Evolutionary conservation across 1,140 invertebrate genomes (phyloP).

Genomic region (Papilio polyxenes): DNA sequence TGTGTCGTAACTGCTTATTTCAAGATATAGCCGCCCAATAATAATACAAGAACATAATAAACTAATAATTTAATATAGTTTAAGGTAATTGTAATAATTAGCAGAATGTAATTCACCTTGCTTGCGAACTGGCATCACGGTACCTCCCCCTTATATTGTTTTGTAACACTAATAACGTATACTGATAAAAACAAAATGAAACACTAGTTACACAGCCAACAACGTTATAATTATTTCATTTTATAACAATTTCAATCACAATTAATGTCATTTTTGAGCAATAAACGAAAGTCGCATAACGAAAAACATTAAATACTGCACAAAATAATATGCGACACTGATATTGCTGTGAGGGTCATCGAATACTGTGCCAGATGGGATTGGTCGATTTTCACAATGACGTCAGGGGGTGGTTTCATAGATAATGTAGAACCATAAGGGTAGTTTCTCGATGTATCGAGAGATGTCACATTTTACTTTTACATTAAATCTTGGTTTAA

Average conservation of each 20-base stretch:
- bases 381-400: conserved; percentile 79
- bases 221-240: conserved; percentile 59
- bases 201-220: conserved; percentile 61
- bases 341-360: conserved; percentile 67
- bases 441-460: conserved; percentile 52
- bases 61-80: neutral
- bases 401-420: conserved; percentile 78
- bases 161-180: conserved; percentile 70
- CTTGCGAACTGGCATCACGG: conserved; percentile 81
- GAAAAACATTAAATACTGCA: conserved; percentile 72
- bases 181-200: conserved; percentile 66
- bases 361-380: conserved; percentile 71
- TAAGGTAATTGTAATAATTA: neutral
- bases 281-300: conserved; percentile 65
- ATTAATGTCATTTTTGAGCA: conserved; percentile 62
- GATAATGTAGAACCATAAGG: conserved; percentile 67
- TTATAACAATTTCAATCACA: conserved; percentile 68
- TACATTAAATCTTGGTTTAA: neutral
- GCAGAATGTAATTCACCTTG: conserved; percentile 70
- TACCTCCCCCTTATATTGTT: conserved; percentile 77
- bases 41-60: neutral
- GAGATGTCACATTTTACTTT: conserved; percentile 31
- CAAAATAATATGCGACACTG: conserved; percentile 67
- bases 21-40: neutral
- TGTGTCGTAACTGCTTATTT: conserved; percentile 8